phyloP scores from a whole-genome alignment of 2,113 vertebrate species.

The Perognathus longimembris region DNA sequence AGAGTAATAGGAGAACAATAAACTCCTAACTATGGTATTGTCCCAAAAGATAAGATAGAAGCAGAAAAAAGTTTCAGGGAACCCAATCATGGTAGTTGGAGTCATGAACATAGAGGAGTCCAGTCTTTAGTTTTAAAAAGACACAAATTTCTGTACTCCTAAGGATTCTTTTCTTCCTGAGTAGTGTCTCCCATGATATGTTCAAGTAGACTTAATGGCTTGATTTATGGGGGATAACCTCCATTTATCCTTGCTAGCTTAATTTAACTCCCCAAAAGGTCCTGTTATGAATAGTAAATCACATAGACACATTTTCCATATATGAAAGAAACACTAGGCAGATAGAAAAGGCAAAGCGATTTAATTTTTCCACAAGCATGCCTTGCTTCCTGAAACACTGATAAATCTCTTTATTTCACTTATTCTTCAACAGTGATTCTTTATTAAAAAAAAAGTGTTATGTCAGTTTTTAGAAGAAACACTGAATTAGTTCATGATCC shows the following conservation, averaged over 20 bases:
- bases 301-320: background rate
- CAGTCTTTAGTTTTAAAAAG: background rate
- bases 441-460: constrained; percentile 56
- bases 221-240: background rate
- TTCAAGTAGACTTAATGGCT: background rate
- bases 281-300: background rate
- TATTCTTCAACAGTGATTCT: constrained; percentile 35
- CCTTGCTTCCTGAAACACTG: constrained; percentile 22
- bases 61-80: background rate
- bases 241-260: background rate
- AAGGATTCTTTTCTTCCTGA: background rate
- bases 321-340: background rate
- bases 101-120: rapidly evolving
- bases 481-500: background rate
- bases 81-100: background rate
- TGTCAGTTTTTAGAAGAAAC: constrained; percentile 54
- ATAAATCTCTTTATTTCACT: constrained; percentile 7
- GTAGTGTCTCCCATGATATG: no score
- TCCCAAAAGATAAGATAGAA: background rate
- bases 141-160: background rate
- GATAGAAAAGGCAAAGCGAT: constrained; percentile 4
- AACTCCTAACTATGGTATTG: background rate
- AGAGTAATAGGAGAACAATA: background rate
- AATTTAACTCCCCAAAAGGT: background rate
- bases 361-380: background rate